These are phyloP conservation scores for Maniola jurtina DNA, from an alignment of 1,140 invertebrate genomes.

Conservation along the genomic window DNA sequence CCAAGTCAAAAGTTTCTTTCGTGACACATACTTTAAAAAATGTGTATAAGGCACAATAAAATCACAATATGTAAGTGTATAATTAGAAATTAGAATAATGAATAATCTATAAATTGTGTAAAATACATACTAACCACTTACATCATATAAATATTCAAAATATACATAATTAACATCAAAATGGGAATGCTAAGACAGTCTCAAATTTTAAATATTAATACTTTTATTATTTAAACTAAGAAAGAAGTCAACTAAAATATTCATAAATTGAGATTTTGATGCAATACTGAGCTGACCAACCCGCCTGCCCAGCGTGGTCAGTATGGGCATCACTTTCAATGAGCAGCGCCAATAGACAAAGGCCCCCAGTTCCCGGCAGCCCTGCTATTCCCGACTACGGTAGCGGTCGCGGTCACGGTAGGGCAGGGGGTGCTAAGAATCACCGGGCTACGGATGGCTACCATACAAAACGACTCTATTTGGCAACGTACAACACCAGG, in stretches of 20 bases:
- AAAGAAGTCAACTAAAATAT: background rate
- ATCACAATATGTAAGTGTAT: slow-evolving; percentile 36
- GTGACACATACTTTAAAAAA: background rate
- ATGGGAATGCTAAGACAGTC: slow-evolving; percentile 42
- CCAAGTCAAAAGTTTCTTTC: background rate
- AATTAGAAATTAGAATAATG: slow-evolving; percentile 12
- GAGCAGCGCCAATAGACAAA: too few relatives aligned
- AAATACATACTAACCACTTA: slow-evolving; percentile 35
- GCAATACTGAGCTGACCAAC: background rate
- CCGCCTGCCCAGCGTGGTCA: too few relatives aligned
- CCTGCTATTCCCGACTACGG: too few relatives aligned
- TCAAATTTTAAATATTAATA: slow-evolving; percentile 15
- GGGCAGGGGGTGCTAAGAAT: too few relatives aligned
- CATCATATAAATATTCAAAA: slow-evolving; percentile 16
- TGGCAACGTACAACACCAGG: too few relatives aligned
- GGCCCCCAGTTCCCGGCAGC: too few relatives aligned
- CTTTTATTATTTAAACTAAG: slow-evolving; percentile 10
- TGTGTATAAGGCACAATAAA: slow-evolving; percentile 50
- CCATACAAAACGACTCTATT: too few relatives aligned
- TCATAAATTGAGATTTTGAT: background rate
- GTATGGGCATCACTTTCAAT: too few relatives aligned
- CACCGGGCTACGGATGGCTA: too few relatives aligned
- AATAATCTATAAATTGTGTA: slow-evolving; percentile 31
- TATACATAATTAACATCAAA: slow-evolving; percentile 23
- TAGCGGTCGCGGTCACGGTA: too few relatives aligned